Percentiles rank a stretch among this genome's conserved stretches.
These are phyloP conservation scores for Montipora sp. DNA, from an alignment of 64 coral and sea anemone genomes.

Conservation along the genomic window DNA sequence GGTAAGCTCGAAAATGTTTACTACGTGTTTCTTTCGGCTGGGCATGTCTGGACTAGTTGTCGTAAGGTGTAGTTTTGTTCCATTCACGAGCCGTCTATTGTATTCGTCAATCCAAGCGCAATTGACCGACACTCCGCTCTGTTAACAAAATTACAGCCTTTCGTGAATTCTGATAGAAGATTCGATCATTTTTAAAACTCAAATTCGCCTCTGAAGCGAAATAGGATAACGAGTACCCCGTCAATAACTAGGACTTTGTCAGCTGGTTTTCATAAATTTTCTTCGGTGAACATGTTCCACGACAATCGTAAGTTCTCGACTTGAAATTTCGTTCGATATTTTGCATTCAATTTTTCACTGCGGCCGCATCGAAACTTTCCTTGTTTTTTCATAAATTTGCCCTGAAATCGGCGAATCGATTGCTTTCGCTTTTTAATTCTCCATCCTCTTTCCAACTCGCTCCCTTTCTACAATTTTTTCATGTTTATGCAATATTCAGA, in stretches of 20 bases:
- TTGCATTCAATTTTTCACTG: background rate
- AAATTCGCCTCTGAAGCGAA: background rate
- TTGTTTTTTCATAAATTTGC: background rate
- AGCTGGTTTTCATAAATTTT: slow-evolving; percentile 5
- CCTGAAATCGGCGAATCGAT: background rate
- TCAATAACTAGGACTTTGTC: background rate
- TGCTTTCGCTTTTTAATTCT: background rate
- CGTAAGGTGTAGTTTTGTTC: background rate
- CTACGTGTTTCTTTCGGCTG: background rate
- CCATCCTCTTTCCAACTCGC: background rate
- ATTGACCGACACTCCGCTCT: background rate
- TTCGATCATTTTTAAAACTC: background rate
- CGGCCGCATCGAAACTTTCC: background rate
- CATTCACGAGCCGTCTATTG: slow-evolving; percentile 31
- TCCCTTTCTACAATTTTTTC: background rate
- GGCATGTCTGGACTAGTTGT: slow-evolving; percentile 19
- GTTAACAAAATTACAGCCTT: background rate
- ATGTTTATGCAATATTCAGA: slow-evolving; percentile 32
- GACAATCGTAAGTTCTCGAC: background rate
- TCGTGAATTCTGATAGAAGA: background rate
- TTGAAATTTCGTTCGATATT: background rate
- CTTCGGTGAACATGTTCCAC: background rate
- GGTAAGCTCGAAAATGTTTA: slow-evolving; percentile 15
- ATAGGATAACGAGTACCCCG: background rate
- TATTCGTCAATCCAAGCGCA: background rate